phyloP scores from a whole-genome alignment of 2,113 vertebrate species.

The Chiloscyllium plagiosum region DNA sequence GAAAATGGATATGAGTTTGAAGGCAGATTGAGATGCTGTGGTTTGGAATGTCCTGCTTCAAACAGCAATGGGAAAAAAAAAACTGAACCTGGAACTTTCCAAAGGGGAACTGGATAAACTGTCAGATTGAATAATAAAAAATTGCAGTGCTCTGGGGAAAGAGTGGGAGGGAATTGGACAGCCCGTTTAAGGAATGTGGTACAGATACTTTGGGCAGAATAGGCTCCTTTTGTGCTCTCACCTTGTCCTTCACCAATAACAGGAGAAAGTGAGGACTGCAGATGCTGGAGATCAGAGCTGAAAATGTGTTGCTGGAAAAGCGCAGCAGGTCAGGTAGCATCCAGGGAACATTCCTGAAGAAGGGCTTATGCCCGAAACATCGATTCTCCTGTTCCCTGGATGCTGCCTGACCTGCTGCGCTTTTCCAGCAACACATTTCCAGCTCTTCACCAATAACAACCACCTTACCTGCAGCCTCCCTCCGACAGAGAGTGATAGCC shows the following conservation, averaged over 20 bases:
- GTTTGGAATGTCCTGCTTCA: background rate
- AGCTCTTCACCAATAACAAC: too few relatives aligned
- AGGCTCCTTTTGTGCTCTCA: background rate
- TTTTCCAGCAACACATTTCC: too few relatives aligned
- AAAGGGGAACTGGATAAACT: background rate
- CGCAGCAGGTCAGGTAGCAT: too few relatives aligned
- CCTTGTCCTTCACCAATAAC: background rate
- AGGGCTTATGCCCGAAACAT: too few relatives aligned
- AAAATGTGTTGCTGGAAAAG: too few relatives aligned
- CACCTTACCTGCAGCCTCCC: constrained; percentile 79
- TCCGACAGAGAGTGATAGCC: constrained; percentile 83
- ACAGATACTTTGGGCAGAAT: too few relatives aligned
- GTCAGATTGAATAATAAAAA: background rate
- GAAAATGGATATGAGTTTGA: background rate
- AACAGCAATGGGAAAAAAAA: background rate
- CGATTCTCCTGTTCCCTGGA: too few relatives aligned
- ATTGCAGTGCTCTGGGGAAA: too few relatives aligned
- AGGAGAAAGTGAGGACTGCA: too few relatives aligned
- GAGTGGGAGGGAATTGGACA: background rate
- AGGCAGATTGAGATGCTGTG: background rate
- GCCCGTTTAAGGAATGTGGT: background rate
- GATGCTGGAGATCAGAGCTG: too few relatives aligned
- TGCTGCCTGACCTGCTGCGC: too few relatives aligned
- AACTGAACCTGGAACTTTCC: background rate
- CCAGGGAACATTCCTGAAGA: too few relatives aligned